Percentiles rank a stretch among this genome's conserved stretches.
Conservation (phyloP, 2,888 invertebrate genomes). For the Halictus ligatus region DNA sequence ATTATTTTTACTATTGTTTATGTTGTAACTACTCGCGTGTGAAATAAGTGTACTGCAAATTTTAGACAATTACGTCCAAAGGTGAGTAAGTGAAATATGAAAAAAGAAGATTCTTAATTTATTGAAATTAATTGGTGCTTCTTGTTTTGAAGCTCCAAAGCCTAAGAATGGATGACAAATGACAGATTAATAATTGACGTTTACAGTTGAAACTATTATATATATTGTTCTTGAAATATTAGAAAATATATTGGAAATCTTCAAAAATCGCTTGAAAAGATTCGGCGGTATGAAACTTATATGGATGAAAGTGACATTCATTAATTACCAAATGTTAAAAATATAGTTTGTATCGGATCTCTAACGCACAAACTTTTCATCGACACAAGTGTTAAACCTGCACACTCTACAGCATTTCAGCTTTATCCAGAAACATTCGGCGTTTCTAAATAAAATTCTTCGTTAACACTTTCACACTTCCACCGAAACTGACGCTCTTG, state of each 20-base stretch:
- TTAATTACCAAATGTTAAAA: not conserved
- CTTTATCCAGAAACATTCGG: not conserved
- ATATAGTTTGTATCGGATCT: not conserved
- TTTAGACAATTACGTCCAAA: too few species aligned
- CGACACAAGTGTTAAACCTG: not conserved
- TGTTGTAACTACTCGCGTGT: too few species aligned
- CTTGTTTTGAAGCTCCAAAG: too few species aligned
- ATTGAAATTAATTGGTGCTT: too few species aligned
- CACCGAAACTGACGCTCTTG: conserved; percentile 1
- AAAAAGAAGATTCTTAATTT: too few species aligned
- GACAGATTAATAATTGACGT: not conserved
- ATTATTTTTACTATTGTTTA: not conserved
- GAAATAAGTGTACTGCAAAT: too few species aligned
- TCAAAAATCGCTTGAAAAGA: too few species aligned
- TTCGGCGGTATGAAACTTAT: too few species aligned
- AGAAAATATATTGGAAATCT: too few species aligned
- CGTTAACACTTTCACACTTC: not conserved
- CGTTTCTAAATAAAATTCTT: not conserved
- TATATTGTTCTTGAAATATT: too few species aligned
- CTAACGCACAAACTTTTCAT: not conserved
- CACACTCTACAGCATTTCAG: not conserved
- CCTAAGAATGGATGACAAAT: not conserved
- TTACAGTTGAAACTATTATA: not conserved
- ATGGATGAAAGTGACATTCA: too few species aligned
- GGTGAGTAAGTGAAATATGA: too few species aligned